Evolutionary conservation across 2,113 vertebrate genomes (phyloP).

Genomic region (Shinisaurus crocodilurus): DNA sequence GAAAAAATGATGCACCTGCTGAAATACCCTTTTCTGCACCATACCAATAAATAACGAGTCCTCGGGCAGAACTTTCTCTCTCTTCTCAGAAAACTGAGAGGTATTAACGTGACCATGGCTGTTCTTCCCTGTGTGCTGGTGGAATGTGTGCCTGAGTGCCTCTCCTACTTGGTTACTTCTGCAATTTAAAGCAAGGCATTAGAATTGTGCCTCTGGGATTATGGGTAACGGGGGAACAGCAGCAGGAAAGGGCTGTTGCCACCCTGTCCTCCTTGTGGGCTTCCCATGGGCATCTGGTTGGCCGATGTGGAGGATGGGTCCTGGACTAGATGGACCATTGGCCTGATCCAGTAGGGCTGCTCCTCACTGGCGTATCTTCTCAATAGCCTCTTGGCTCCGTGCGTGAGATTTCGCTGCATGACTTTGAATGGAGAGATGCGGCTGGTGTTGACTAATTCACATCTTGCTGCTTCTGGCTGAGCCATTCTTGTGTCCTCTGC

Average conservation of each 20-base stretch:
- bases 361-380: not conserved
- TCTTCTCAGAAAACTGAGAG: not conserved
- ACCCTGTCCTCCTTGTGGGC: not conserved
- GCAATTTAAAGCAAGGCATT: not conserved
- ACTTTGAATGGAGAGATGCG: not conserved
- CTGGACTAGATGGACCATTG: not conserved
- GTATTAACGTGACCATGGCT: not conserved
- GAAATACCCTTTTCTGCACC: not conserved
- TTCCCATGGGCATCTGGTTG: not conserved
- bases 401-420: not conserved
- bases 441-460: not conserved
- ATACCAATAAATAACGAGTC: no score
- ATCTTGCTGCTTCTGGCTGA: not conserved
- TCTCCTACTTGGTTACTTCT: not conserved
- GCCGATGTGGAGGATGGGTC: not conserved
- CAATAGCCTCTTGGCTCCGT: not conserved
- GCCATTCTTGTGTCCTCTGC: rapidly evolving
- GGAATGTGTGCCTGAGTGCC: not conserved
- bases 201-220: not conserved
- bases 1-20: not conserved
- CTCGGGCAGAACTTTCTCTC: not conserved
- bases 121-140: not conserved
- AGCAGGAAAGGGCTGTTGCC: no score
- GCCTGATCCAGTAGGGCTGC: not conserved
- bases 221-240: no score